Evolutionary conservation across 2,797 vertebrate genomes (phyloP).

Genomic region (Hydrolagus colliei): DNA sequence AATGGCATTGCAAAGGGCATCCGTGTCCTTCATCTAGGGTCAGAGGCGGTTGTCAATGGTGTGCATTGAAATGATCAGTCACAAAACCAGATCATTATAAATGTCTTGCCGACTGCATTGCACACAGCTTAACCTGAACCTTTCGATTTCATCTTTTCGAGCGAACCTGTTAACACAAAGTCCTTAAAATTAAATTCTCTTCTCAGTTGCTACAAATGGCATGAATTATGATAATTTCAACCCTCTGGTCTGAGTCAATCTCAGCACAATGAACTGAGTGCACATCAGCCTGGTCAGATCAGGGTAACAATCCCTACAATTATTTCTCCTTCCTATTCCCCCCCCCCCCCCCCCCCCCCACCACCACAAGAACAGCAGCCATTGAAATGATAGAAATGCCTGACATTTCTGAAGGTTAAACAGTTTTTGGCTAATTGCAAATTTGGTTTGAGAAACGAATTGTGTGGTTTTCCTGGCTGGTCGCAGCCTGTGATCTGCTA

Average conservation of each 20-base stretch:
- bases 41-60: slow-evolving; percentile 12
- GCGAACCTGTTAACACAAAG: background rate
- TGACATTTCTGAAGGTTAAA: too few relatives aligned
- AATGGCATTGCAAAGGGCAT: background rate
- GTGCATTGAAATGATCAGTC: slow-evolving; percentile 2
- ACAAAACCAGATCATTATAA: background rate
- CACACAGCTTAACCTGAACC: background rate
- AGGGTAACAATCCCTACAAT: too few relatives aligned
- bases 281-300: background rate
- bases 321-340: too few relatives aligned
- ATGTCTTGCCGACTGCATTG: background rate
- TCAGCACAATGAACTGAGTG: background rate
- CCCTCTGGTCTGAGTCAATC: background rate
- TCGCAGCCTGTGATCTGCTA: too few relatives aligned
- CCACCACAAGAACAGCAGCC: too few relatives aligned
- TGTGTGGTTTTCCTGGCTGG: too few relatives aligned
- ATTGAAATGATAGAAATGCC: too few relatives aligned
- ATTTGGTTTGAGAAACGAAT: too few relatives aligned
- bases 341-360: too few relatives aligned
- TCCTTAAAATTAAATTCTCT: background rate
- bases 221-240: background rate
- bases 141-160: too few relatives aligned
- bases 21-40: background rate
- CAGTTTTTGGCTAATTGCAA: too few relatives aligned
- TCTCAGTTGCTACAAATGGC: background rate